Evolutionary conservation across 2,888 invertebrate species (phyloP).

Genomic region (Aleiodes leptofemur): DNA sequence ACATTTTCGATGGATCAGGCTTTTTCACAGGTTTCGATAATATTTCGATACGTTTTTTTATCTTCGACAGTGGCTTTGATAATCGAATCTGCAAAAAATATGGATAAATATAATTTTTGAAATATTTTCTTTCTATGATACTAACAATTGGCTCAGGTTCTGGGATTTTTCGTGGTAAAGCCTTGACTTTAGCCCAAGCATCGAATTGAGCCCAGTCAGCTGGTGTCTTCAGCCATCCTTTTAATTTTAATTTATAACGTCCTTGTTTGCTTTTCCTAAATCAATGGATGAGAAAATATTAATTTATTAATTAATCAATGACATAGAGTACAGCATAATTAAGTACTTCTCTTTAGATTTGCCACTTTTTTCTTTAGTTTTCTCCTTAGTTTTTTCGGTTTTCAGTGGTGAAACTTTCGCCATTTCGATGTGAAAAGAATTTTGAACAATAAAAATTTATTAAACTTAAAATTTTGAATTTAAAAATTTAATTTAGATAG

Average conservation of each 20-base stretch:
- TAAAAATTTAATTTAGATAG: background rate
- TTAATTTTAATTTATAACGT: constrained; percentile 50
- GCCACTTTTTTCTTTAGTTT: background rate
- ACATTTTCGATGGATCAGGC: constrained; percentile 20
- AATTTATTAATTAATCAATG: background rate
- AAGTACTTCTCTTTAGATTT: constrained; percentile 15
- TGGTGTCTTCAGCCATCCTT: constrained; percentile 62
- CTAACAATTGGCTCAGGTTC: constrained; percentile 61
- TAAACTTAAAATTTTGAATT: background rate
- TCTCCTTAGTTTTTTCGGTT: constrained; percentile 10
- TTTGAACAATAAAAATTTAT: background rate
- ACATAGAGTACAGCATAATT: background rate
- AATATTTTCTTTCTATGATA: background rate
- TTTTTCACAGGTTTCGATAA: constrained; percentile 51
- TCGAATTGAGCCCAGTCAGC: constrained; percentile 65
- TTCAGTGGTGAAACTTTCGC: background rate
- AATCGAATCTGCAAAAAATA: constrained; percentile 54
- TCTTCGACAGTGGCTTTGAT: constrained; percentile 56
- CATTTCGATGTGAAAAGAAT: background rate
- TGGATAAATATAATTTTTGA: constrained; percentile 1
- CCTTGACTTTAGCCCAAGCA: constrained; percentile 63
- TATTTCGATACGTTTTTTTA: constrained; percentile 55
- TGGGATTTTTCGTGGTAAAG: constrained; percentile 59
- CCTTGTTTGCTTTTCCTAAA: constrained; percentile 41
- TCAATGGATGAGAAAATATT: background rate